A percentile compares a stretch with the other conserved stretches of the same genome.
Evolutionary conservation across 1,140 invertebrate species (phyloP).

Genomic region (Pseudomyrmex pallidus): DNA sequence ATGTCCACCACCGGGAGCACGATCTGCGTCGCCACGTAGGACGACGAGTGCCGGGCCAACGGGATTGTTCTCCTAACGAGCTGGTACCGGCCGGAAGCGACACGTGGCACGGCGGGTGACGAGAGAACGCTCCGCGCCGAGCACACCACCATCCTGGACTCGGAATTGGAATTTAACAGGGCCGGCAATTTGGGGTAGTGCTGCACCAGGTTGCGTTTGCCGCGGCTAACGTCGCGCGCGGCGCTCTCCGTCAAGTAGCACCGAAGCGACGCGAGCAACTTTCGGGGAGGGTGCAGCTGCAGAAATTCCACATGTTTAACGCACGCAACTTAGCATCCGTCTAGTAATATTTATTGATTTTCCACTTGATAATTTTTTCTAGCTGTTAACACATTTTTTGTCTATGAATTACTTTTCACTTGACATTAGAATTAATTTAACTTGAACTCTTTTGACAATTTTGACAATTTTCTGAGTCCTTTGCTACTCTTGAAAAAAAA

Average conservation of each 20-base stretch:
- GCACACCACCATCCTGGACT: conserved; percentile 47
- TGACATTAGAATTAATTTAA: no score
- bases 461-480: no score
- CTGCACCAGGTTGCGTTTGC: conserved; percentile 33
- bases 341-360: no score
- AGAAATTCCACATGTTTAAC: neutral
- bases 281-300: conserved; percentile 55
- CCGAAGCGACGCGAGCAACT: conserved; percentile 41
- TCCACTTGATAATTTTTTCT: no score
- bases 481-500: no score
- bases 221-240: neutral
- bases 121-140: conserved; percentile 30
- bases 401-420: no score
- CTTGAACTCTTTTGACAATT: no score
- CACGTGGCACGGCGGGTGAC: conserved; percentile 22
- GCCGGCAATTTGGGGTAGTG: conserved; percentile 40
- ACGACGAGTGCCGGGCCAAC: conserved; percentile 43
- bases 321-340: no score
- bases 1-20: conserved; percentile 61
- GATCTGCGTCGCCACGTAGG: conserved; percentile 52
- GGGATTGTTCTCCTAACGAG: neutral
- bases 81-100: neutral
- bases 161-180: conserved; percentile 31
- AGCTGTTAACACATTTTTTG: no score
- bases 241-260: conserved; percentile 22